These are phyloP conservation scores for Paedocypris sp. DNA, from an alignment of 2,113 vertebrate genomes.

Conservation along the genomic window DNA sequence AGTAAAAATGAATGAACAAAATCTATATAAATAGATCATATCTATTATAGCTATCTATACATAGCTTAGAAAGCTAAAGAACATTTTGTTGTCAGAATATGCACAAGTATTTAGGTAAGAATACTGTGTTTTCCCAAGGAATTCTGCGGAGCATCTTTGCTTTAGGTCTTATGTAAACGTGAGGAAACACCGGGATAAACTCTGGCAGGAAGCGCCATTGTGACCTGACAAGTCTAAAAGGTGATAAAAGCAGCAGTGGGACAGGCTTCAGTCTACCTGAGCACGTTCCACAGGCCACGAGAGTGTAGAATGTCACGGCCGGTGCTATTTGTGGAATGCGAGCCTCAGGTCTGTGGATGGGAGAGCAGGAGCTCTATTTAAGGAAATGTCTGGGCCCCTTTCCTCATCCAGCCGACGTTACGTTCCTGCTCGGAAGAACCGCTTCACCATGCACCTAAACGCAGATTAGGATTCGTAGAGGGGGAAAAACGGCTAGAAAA, in stretches of 20 bases:
- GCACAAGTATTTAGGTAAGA: too few relatives aligned
- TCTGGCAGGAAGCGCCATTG: not conserved
- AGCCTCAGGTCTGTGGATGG: constrained; percentile 46
- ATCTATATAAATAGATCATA: too few relatives aligned
- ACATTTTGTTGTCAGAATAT: too few relatives aligned
- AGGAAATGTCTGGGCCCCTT: constrained; percentile 53
- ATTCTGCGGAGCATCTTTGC: not conserved
- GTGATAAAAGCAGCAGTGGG: not conserved
- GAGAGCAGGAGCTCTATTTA: constrained; percentile 59
- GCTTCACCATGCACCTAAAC: constrained; percentile 33
- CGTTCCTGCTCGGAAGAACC: too few relatives aligned
- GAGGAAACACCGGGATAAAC: not conserved
- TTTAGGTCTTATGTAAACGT: too few relatives aligned
- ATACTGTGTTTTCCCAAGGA: not conserved
- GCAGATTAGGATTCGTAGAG: too few relatives aligned
- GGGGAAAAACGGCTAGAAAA: too few relatives aligned
- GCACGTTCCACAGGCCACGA: constrained; percentile 23
- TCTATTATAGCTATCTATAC: too few relatives aligned
- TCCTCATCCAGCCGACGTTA: too few relatives aligned
- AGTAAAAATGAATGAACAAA: too few relatives aligned
- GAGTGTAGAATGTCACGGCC: constrained; percentile 45
- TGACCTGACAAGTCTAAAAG: not conserved
- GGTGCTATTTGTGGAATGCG: constrained; percentile 57
- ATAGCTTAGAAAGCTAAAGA: too few relatives aligned
- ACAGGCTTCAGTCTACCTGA: constrained; percentile 45